Evolutionary conservation across 2,113 vertebrate species (phyloP).

Genomic region (Orycteropus afer): DNA sequence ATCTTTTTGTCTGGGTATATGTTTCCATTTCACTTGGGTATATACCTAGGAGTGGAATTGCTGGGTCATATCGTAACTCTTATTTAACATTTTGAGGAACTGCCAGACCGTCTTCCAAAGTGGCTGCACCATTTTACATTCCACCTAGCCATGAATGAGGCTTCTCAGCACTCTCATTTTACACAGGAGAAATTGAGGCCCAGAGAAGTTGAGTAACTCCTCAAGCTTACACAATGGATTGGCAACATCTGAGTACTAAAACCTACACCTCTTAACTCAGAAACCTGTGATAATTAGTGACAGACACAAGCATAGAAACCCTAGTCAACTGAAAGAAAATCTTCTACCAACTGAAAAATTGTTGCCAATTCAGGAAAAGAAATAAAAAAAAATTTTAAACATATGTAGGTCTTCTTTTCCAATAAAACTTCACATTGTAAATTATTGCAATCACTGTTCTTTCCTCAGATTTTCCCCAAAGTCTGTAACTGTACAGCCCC

Average conservation of each 20-base stretch:
- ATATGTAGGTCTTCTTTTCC: background rate
- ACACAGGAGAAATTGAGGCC: background rate
- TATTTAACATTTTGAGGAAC: background rate
- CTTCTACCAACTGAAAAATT: background rate
- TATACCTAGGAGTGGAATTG: no score
- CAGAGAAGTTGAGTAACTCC: background rate
- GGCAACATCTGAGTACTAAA: background rate
- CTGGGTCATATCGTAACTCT: no score
- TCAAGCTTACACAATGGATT: background rate
- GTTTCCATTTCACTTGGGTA: no score
- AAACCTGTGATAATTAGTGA: background rate
- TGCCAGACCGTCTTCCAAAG: background rate
- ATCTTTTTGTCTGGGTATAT: no score
- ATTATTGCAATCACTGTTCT: background rate
- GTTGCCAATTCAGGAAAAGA: constrained; percentile 8
- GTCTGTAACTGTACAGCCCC: background rate
- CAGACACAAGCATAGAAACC: background rate
- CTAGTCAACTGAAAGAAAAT: background rate
- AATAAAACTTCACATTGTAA: background rate
- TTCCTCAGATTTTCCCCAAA: background rate
- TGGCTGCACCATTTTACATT: background rate
- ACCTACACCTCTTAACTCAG: background rate
- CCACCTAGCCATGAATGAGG: background rate
- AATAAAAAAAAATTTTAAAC: background rate
- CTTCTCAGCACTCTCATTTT: background rate